Evolutionary conservation across 2,797 vertebrate species (phyloP), one percentile per base, ranked within the genome.

Genomic region (Avahi laniger): DNA sequence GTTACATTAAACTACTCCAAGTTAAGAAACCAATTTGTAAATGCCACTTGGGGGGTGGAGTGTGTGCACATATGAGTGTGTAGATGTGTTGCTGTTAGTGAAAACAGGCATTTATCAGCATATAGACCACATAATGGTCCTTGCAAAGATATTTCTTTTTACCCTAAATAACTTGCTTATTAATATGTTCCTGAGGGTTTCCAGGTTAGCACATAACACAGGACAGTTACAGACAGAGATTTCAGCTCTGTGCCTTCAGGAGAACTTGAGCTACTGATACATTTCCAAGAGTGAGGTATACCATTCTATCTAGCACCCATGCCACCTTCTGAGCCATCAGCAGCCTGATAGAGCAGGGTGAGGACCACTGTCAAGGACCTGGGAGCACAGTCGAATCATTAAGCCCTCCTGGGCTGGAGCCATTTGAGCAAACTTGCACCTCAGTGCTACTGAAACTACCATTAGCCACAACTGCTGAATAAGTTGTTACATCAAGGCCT

Each of bases 11-110:
- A 93, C 91, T 69, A 80, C 2, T 84, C 14, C 50, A 69, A 59
- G 26, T 46, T 79, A 73, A 93, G 28, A 94, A 81, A 30, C 63
- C 61, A 22, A 38, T 73, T 20, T 87, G 30, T 63, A 91, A 86
- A 86, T 82, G 67, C 7, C 15, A 28, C 2, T 61, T 1, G 5
- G 8, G 3, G 1, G 17, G 43, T 22, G 4, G 11, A 0, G 14
- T 2, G 17, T 24, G 20, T 8, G 33, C 30, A 7, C 14, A 11
- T 13, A 13, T 14, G 0, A 17, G 14, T 8, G 17, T 18, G 20
- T 5, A 20, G 7, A 24, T 2, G 20, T 26, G 30, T 35, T 28
- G 54, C 67, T 41, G 5, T 93, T 67, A 46, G 8, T 65, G 38
- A 80, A 76, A 94, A 89, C 2, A 78, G 69, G 41, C 22, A 63